Percentiles rank a stretch among this genome's conserved stretches.
Evolutionary conservation across 2,113 vertebrate genomes (phyloP).

Genomic region (Python bivittatus): DNA sequence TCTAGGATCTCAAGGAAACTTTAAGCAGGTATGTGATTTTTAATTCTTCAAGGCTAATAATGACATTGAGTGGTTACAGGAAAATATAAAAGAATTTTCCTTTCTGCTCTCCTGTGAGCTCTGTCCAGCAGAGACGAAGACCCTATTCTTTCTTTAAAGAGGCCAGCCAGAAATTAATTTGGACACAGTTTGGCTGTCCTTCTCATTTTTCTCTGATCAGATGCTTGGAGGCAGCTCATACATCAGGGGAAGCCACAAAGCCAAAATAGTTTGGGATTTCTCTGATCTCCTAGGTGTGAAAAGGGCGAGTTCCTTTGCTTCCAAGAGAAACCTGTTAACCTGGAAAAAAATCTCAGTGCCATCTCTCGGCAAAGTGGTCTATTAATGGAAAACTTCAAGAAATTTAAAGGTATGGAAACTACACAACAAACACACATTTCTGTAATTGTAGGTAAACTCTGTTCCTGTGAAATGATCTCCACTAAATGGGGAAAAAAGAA

Average conservation of each 20-base stretch:
- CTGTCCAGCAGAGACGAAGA: neutral
- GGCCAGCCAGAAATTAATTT: neutral
- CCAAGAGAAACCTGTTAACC: neutral
- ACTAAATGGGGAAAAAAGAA: neutral
- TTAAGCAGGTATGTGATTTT: slow-evolving; percentile 50
- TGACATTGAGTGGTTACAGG: neutral
- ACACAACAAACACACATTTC: neutral
- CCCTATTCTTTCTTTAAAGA: neutral
- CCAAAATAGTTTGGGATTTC: neutral
- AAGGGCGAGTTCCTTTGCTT: accelerated
- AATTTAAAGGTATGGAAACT: slow-evolving; percentile 27
- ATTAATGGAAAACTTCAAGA: neutral
- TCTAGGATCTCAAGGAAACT: slow-evolving; percentile 51
- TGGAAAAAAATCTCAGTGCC: neutral
- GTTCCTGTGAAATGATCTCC: neutral
- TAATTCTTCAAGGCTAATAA: accelerated
- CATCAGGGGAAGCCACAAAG: neutral
- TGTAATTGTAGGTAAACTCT: neutral
- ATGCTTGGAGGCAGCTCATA: neutral
- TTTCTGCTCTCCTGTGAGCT: neutral
- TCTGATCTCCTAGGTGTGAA: slow-evolving; percentile 22
- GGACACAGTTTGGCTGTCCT: neutral
- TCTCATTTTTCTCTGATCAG: neutral
- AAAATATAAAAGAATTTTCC: too few relatives aligned
- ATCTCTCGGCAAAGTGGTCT: neutral